These are phyloP conservation scores for Heliconius cydno DNA, from an alignment of 2,888 invertebrate species.

Conservation along the genomic window DNA sequence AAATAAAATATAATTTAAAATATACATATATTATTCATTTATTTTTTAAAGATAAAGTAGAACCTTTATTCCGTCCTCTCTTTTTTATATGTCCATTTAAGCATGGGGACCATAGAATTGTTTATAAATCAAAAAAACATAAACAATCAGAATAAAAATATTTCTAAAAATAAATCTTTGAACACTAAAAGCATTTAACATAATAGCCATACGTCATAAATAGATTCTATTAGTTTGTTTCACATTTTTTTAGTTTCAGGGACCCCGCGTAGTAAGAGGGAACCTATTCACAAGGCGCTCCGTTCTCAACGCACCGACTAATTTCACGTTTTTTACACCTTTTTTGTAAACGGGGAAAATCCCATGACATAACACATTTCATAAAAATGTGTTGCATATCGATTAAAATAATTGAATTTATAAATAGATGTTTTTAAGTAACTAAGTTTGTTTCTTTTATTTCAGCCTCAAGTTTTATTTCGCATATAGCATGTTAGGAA, in stretches of 20 bases:
- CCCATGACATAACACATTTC: background rate
- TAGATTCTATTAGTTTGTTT: background rate
- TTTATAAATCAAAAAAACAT: slow-evolving; percentile 5
- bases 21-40: too few relatives aligned
- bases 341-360: background rate
- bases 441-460: too few relatives aligned
- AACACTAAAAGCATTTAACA: background rate
- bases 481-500: too few relatives aligned
- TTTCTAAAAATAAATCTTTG: background rate
- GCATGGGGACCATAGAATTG: background rate
- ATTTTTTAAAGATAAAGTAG: too few relatives aligned
- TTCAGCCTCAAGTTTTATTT: too few relatives aligned
- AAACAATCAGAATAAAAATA: background rate
- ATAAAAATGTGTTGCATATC: background rate
- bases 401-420: background rate
- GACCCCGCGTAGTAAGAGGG: background rate
- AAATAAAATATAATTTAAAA: too few relatives aligned
- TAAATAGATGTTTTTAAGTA: background rate
- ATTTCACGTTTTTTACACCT: background rate
- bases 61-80: too few relatives aligned
- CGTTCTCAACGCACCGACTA: background rate
- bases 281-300: background rate
- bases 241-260: background rate
- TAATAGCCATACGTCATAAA: background rate
- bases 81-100: too few relatives aligned